Base-by-base conservation (phyloP, 1,140 invertebrate genomes). In the Eueides isabella region DNA sequence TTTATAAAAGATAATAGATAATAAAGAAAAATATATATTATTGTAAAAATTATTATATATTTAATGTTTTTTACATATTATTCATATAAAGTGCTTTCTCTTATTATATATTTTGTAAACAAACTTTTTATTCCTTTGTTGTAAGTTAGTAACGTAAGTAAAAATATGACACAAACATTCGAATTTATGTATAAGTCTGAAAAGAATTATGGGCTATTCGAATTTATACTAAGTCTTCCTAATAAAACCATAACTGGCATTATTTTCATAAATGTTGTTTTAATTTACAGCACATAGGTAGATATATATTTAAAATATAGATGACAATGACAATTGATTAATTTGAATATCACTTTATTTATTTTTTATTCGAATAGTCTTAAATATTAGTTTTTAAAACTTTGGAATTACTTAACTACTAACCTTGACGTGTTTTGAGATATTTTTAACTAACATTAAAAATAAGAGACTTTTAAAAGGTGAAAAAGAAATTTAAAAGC, bases 121-220 rank as follows among this genome's bases (percentile, higher is more conserved):
- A 23, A 55, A 26, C 48, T 55, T 55, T 55, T 26, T 26, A 55
- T 23, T 26, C 7, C 19, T 23, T 55, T 26, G 12, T 26, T 55
- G 2, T 55, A 55, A 55, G 19, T 55, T 55, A 6, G 23, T 55
- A 55, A 55, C 19, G 26, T 55, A 55, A 55, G 48, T 55, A 12
- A 55, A 55, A 23, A 26, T 7, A 23, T 26, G 48, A 26, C 48
- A 55, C 48, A 55, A 55, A 55, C n/a, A 35, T 68, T 68, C 71
- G 77, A 73, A 79, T 80, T 82, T 80, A 72, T 55, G 71, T 28
- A 61, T 74, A 68, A 79, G 71, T 76, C 71, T 76, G 64, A 76
- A 69, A 76, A 67, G 9, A 31, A 19, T 1, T 16, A 38, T 38
- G n/a, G n/a, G n/a, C n/a, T n/a, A n/a, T n/a, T n/a, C n/a, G n/a